These are phyloP conservation scores for Paralvinella palmiformis DNA, from an alignment of 1,140 invertebrate genomes.

Conservation along the genomic window DNA sequence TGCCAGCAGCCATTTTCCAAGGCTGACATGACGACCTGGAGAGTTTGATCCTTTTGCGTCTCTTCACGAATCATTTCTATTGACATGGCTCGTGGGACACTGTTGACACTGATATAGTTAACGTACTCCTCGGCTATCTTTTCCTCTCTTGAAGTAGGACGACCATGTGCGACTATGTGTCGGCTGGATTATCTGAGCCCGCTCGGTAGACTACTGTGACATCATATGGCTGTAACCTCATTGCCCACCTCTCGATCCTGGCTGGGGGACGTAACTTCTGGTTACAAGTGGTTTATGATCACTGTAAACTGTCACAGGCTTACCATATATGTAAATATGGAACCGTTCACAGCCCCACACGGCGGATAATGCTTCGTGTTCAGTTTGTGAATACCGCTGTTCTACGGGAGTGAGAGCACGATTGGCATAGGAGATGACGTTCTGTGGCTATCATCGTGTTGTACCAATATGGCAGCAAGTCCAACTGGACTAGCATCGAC, in stretches of 20 bases:
- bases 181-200: slow-evolving; percentile 2
- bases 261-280: slow-evolving; percentile 5
- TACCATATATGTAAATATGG: neutral
- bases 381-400: neutral
- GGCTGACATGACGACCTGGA: slow-evolving; percentile 6
- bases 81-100: slow-evolving; percentile 4
- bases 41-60: slow-evolving; percentile 8
- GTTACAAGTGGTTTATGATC: slow-evolving; percentile 41
- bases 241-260: slow-evolving; percentile 2
- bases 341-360: neutral
- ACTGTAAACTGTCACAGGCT: slow-evolving; percentile 23
- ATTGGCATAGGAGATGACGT: neutral
- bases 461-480: too few species aligned
- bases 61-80: slow-evolving; percentile 4
- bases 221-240: slow-evolving; percentile 3
- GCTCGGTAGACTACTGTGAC: neutral
- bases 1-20: neutral
- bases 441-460: too few species aligned
- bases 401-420: neutral
- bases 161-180: too few species aligned
- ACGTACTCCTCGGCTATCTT: slow-evolving; percentile 2
- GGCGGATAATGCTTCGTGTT: neutral
- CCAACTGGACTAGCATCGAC: too few species aligned
- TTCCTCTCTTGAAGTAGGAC: neutral
- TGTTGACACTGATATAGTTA: slow-evolving; percentile 4